phyloP scores from a whole-genome alignment of 2,888 invertebrate species.

The Corythucha ciliata region DNA sequence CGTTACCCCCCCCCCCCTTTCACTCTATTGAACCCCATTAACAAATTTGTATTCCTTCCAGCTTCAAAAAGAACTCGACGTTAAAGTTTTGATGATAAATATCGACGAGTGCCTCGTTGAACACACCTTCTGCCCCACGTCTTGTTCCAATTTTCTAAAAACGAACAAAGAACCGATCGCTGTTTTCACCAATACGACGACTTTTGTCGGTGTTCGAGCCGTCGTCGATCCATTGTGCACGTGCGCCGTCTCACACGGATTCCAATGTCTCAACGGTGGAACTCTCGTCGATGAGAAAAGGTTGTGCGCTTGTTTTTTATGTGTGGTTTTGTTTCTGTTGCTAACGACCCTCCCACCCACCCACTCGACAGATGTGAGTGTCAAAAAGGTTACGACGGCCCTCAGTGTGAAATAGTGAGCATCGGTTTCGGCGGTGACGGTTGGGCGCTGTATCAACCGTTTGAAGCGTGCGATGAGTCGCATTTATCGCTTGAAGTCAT shows the following conservation, averaged over 20 bases:
- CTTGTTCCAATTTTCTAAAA: slow-evolving; percentile 71
- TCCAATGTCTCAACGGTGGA: slow-evolving; percentile 70
- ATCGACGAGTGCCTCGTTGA: slow-evolving; percentile 85
- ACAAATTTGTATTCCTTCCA: slow-evolving; percentile 39
- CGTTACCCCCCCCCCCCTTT: slow-evolving; percentile 27
- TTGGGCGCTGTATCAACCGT: slow-evolving; percentile 84
- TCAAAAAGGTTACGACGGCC: slow-evolving; percentile 59
- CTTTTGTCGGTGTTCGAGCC: slow-evolving; percentile 87
- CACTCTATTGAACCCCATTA: slow-evolving; percentile 12
- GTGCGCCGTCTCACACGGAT: slow-evolving; percentile 46
- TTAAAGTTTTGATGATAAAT: slow-evolving; percentile 74
- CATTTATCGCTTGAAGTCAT: slow-evolving; percentile 72
- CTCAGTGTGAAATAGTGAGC: slow-evolving; percentile 79
- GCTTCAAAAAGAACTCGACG: slow-evolving; percentile 60
- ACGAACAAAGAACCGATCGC: slow-evolving; percentile 64
- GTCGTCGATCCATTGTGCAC: slow-evolving; percentile 69
- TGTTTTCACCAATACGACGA: slow-evolving; percentile 86
- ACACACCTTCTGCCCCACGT: slow-evolving; percentile 56
- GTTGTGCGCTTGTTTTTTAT: slow-evolving; percentile 2
- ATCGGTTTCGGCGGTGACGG: slow-evolving; percentile 84
- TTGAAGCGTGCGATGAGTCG: slow-evolving; percentile 77
- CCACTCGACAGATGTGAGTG: too few species aligned
- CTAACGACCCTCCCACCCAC: too few species aligned
- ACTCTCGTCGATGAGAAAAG: slow-evolving; percentile 39
- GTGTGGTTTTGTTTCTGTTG: too few species aligned